These are phyloP conservation scores for Trachymyrmex cornetzi DNA, from an alignment of 1,140 invertebrate species.

Conservation along the genomic window DNA sequence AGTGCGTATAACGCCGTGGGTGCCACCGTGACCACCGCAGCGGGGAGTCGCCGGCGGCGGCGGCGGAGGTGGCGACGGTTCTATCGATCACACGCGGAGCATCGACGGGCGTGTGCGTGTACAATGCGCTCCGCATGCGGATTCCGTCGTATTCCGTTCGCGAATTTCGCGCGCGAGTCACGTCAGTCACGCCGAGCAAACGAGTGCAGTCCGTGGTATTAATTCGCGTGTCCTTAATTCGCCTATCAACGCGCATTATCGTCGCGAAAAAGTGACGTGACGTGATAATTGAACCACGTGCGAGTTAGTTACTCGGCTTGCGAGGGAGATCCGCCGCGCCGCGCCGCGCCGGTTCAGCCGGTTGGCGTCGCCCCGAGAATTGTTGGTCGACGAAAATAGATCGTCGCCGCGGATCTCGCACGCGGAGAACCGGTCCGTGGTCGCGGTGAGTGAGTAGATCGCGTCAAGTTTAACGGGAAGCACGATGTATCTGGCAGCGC, in stretches of 20 bases:
- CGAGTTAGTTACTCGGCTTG: neutral
- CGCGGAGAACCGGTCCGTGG: neutral
- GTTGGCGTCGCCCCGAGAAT: neutral
- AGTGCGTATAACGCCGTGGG: neutral
- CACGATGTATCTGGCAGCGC: neutral
- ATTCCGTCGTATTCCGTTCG: neutral
- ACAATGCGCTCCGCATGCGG: neutral
- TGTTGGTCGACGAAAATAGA: slow-evolving; percentile 21
- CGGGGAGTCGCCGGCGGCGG: slow-evolving; percentile 12
- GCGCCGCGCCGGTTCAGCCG: no score
- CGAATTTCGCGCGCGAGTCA: neutral
- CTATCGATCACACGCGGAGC: slow-evolving; percentile 57
- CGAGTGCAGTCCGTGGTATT: no score
- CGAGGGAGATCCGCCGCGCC: neutral
- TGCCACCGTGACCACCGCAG: neutral
- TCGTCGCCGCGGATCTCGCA: neutral
- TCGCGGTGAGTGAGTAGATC: neutral
- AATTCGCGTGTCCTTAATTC: neutral
- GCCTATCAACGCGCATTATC: neutral
- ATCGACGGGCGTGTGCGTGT: slow-evolving; percentile 38
- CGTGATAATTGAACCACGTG: slow-evolving; percentile 28
- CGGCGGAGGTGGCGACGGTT: neutral
- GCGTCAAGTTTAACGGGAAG: slow-evolving; percentile 25
- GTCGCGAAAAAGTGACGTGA: neutral
- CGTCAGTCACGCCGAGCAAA: neutral